Evolutionary conservation across 2,797 vertebrate genomes (phyloP).

Genomic region (Microctenopoma lineatum): DNA sequence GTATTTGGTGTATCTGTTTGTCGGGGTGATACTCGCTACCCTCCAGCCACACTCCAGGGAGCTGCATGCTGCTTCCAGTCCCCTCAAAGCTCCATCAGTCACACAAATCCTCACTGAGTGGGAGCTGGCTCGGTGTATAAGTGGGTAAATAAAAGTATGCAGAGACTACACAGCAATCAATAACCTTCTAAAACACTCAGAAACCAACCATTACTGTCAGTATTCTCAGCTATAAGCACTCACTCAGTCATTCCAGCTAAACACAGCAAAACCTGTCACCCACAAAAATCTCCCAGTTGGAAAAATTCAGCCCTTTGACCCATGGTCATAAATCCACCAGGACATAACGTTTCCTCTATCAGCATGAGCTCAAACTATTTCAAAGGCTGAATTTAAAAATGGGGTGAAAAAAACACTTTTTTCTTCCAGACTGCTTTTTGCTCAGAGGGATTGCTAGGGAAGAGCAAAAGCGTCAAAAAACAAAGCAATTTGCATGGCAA

Average conservation of each 20-base stretch:
- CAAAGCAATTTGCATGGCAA: conserved; percentile 72
- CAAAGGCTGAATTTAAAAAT: conserved; percentile 38
- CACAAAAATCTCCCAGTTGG: conserved; percentile 13
- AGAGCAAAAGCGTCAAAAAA: conserved; percentile 31
- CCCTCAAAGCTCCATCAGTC: conserved; percentile 50
- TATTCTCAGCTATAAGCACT: conserved; percentile 25
- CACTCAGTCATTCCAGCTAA: conserved; percentile 26
- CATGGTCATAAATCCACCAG: conserved; percentile 47
- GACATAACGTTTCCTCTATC: conserved; percentile 26
- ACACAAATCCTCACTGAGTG: conserved; percentile 48
- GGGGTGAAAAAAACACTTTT: conserved; percentile 29
- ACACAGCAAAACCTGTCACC: conserved; percentile 2
- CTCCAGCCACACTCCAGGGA: conserved; percentile 46
- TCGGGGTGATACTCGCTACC: conserved; percentile 27
- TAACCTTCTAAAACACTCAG: conserved; percentile 8
- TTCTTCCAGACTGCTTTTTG: conserved; percentile 39
- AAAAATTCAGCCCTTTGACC: conserved; percentile 46
- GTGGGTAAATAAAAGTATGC: conserved; percentile 21
- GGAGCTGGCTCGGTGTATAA: conserved; percentile 26
- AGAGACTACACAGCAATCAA: conserved; percentile 15
- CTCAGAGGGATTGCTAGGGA: conserved; percentile 37
- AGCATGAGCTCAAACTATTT: conserved; percentile 41
- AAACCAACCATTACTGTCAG: conserved; percentile 19
- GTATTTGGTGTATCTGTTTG: conserved; percentile 30
- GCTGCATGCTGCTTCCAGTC: conserved; percentile 44